Evolutionary conservation across 2,797 vertebrate genomes (phyloP).

Genomic region (Gymnothorax javanicus): DNA sequence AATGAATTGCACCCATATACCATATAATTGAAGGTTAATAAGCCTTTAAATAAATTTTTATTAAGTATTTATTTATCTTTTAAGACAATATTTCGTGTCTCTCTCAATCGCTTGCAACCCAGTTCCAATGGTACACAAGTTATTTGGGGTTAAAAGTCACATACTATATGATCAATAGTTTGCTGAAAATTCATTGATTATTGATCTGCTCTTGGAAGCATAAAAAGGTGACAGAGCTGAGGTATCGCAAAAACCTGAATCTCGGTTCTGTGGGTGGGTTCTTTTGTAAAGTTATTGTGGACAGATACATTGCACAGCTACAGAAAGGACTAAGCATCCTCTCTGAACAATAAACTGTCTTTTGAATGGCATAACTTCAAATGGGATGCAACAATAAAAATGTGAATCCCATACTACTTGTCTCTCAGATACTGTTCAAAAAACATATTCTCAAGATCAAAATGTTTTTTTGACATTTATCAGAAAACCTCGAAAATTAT

Average conservation of each 20-base stretch:
- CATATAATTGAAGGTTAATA: background rate
- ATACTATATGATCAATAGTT: background rate
- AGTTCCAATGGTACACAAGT: no score
- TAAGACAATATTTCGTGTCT: background rate
- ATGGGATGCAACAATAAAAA: background rate
- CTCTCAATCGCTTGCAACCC: background rate
- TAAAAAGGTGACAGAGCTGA: background rate
- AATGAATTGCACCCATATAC: background rate
- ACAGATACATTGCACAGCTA: background rate
- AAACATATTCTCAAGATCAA: background rate
- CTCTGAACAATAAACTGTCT: background rate
- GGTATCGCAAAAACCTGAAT: background rate
- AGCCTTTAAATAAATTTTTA: background rate
- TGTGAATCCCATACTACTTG: background rate
- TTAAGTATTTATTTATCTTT: background rate
- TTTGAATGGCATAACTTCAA: background rate
- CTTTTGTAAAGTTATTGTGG: background rate
- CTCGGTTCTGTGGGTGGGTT: background rate
- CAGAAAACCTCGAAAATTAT: background rate
- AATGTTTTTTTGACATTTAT: background rate
- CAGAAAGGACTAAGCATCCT: background rate
- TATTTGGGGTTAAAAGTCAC: background rate
- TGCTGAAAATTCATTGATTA: slow-evolving; percentile 43
- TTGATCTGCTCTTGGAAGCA: background rate
- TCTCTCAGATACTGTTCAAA: background rate